phyloP scores from a whole-genome alignment of 2,113 vertebrate genomes.

The Corythaeola cristata region DNA sequence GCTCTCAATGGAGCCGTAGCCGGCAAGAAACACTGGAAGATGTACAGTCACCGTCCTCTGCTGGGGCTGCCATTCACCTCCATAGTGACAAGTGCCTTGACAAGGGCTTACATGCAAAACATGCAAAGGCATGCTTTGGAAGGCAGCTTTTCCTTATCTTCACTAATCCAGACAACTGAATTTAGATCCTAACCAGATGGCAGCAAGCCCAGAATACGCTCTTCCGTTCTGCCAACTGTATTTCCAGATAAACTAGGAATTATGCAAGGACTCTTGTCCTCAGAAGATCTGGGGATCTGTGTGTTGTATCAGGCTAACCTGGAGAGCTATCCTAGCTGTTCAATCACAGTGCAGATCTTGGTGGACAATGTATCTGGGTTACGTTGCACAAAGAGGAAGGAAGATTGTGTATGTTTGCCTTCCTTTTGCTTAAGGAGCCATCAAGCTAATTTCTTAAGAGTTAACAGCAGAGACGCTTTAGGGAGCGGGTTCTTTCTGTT shows the following conservation, averaged over 20 bases:
- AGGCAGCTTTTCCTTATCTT: background rate
- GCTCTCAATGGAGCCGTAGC: background rate
- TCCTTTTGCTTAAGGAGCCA: background rate
- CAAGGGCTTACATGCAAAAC: background rate
- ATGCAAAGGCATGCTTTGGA: background rate
- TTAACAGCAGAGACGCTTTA: background rate
- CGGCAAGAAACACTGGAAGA: background rate
- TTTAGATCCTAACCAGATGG: slow-evolving; percentile 20
- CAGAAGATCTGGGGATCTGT: background rate
- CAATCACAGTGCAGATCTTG: background rate
- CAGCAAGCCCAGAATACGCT: slow-evolving; percentile 39
- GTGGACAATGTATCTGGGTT: background rate
- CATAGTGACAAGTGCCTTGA: background rate
- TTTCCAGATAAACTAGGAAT: background rate
- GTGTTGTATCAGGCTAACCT: background rate
- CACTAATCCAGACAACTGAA: background rate
- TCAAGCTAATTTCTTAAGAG: background rate
- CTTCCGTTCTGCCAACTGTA: background rate
- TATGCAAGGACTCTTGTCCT: slow-evolving; percentile 32
- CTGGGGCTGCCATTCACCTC: background rate
- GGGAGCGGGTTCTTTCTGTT: background rate
- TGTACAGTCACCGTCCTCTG: background rate
- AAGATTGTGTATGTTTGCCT: background rate
- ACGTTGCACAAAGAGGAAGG: background rate
- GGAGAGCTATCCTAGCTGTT: background rate